phyloP scores from a whole-genome alignment of 2,888 invertebrate species.

The Nebria brevicollis region DNA sequence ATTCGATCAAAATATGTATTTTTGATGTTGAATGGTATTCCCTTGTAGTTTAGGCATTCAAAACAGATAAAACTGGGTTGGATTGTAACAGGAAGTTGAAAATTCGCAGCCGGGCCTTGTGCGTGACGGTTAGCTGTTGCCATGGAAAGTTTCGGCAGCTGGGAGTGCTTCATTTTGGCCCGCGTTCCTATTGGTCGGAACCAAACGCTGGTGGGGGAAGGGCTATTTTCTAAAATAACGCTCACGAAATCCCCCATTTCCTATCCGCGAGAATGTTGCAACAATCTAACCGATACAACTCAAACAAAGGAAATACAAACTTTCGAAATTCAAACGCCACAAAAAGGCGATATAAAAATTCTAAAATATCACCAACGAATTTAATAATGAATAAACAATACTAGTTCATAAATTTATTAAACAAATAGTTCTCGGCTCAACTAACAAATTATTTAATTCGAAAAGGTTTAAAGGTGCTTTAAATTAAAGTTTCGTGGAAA shows the following conservation, averaged over 20 bases:
- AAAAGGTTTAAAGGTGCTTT: too few relatives aligned
- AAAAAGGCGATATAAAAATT: neutral
- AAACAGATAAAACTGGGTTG: neutral
- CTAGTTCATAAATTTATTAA: too few relatives aligned
- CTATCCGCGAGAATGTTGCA: constrained; percentile 27
- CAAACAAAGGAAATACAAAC: constrained; percentile 15
- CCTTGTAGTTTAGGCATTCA: neutral
- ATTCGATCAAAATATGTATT: neutral
- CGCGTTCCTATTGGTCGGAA: constrained; percentile 37
- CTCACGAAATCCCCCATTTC: constrained; percentile 12
- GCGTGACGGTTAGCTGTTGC: constrained; percentile 44
- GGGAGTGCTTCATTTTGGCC: constrained; percentile 41
- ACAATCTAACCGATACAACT: constrained; percentile 19
- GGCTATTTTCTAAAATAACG: constrained; percentile 46
- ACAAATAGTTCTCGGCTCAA: too few relatives aligned
- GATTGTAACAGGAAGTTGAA: constrained; percentile 42
- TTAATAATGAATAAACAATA: too few relatives aligned
- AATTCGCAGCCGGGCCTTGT: constrained; percentile 30
- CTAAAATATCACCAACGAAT: too few relatives aligned
- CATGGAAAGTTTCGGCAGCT: constrained; percentile 46
- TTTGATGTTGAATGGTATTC: neutral
- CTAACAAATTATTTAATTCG: too few relatives aligned
- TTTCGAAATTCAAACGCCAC: neutral
- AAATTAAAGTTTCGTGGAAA: too few relatives aligned
- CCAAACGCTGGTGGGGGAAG: constrained; percentile 14